Evolutionary conservation across 2,888 invertebrate species (phyloP), one percentile per base, ranked within the genome.

Genomic region (Venustoraphidia nigricollis): DNA sequence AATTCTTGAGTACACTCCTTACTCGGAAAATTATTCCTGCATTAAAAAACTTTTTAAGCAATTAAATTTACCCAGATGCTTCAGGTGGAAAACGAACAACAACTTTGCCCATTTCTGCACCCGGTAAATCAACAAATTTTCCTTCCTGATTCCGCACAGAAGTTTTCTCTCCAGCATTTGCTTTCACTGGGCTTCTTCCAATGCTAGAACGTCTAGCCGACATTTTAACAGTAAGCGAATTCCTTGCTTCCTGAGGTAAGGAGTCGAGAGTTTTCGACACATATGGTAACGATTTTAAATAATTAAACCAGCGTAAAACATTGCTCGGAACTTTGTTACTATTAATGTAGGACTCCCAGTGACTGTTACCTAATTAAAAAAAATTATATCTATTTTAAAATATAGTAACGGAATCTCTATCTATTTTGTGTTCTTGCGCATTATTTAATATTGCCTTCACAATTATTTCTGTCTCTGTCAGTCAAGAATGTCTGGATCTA

Each of bases 1-100:
- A 27, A 27, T 27, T 27, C 27, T 27, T 27, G 6, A 27, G 27
- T 27, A 6, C 27, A 27, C 27, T 27, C 6, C 27, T 6, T 27
- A 6, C 27, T 6, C 27, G 6, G 27, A 6, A 27, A 27, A 27
- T 27, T 27, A 27, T 6, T 27, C 3, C 5, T 6, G 6, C 27
- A 6, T 27, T 27, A 27, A 27, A n/a, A 57, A 63, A 51, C 50
- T 53, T 13, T 51, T 54, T 11, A 44, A 52, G 45, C 39, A 45
- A 47, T 38, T 17, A 17, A 34, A 56, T 65, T 60, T 66, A 92
- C 75, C 95, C 98, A 57, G 96, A 96, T 36, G 98, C 98, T 72
- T 99, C 98, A 38, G 98, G 98, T n/a, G 98, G 98, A 65, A 99
- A 99, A 52, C 98, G 76, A 0, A 98, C 97, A 34, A 98, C 79